phyloP scores from a whole-genome alignment of 2,888 invertebrate species.

The Rhingia campestris region DNA sequence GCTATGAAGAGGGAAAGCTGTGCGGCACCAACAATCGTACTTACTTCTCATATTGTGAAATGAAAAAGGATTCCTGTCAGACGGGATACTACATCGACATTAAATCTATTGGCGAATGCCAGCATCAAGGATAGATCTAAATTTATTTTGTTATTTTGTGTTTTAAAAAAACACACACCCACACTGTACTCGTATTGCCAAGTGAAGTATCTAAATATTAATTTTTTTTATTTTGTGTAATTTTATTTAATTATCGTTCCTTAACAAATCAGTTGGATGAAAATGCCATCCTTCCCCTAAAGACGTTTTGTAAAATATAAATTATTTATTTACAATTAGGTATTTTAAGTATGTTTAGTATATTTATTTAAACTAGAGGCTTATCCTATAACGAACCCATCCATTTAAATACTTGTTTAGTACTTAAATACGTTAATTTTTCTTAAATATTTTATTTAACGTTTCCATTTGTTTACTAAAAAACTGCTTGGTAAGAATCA shows the following conservation, averaged over 20 bases:
- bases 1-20: constrained; percentile 83
- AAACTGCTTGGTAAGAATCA: constrained; percentile 13
- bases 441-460: constrained; percentile 4
- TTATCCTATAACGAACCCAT: constrained; percentile 62
- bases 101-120: constrained; percentile 86
- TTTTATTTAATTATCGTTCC: constrained; percentile 54
- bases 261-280: constrained; percentile 62
- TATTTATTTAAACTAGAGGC: constrained; percentile 71
- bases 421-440: constrained; percentile 51
- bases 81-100: constrained; percentile 89
- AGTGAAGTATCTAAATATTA: constrained; percentile 53
- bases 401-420: constrained; percentile 52
- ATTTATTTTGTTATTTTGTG: neutral
- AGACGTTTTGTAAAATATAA: constrained; percentile 69
- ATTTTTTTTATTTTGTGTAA: constrained; percentile 32
- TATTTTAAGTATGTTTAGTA: constrained; percentile 16
- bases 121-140: constrained; percentile 77
- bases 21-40: constrained; percentile 90
- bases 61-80: constrained; percentile 89
- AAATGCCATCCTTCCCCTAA: neutral
- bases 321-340: constrained; percentile 73
- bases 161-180: too few relatives aligned
- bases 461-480: neutral
- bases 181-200: constrained; percentile 46
- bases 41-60: constrained; percentile 90